phyloP scores from a whole-genome alignment of 2,888 invertebrate genomes.

The Himalopsyche kuldschensis region DNA sequence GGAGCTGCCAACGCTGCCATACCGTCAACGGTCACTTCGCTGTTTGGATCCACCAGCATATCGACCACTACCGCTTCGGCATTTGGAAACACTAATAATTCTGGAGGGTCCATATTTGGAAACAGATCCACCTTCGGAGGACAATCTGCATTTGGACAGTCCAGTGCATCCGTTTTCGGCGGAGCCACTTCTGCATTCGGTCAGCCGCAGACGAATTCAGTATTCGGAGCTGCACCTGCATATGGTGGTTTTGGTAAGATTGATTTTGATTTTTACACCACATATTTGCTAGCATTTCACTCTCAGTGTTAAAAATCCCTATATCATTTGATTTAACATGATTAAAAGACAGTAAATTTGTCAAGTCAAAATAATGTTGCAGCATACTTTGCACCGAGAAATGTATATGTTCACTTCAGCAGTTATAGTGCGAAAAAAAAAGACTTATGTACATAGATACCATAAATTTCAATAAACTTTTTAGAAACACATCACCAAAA shows the following conservation, averaged over 20 bases:
- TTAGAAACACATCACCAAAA: too few relatives aligned
- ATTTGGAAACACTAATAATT: conserved; percentile 45
- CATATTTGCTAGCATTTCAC: background rate
- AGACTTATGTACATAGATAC: too few relatives aligned
- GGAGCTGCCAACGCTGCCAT: conserved; percentile 40
- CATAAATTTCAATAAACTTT: too few relatives aligned
- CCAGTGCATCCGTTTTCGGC: conserved; percentile 37
- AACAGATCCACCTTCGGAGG: conserved; percentile 40
- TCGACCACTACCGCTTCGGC: conserved; percentile 51
- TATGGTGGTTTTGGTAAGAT: conserved; percentile 30
- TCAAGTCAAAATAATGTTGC: too few relatives aligned
- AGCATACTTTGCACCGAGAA: too few relatives aligned
- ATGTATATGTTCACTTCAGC: too few relatives aligned
- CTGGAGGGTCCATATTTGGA: conserved; percentile 40
- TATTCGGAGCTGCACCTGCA: conserved; percentile 26
- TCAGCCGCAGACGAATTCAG: conserved; percentile 47
- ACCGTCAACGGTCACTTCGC: conserved; percentile 46
- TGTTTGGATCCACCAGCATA: conserved; percentile 55
- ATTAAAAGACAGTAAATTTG: too few relatives aligned
- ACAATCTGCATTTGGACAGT: conserved; percentile 50
- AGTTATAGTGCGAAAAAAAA: too few relatives aligned
- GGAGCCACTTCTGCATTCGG: conserved; percentile 45
- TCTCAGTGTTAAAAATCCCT: too few relatives aligned
- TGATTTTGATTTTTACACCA: background rate
- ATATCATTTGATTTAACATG: too few relatives aligned